Evolutionary conservation across 2,888 invertebrate species (phyloP).

Genomic region (Machimus rusticus): DNA sequence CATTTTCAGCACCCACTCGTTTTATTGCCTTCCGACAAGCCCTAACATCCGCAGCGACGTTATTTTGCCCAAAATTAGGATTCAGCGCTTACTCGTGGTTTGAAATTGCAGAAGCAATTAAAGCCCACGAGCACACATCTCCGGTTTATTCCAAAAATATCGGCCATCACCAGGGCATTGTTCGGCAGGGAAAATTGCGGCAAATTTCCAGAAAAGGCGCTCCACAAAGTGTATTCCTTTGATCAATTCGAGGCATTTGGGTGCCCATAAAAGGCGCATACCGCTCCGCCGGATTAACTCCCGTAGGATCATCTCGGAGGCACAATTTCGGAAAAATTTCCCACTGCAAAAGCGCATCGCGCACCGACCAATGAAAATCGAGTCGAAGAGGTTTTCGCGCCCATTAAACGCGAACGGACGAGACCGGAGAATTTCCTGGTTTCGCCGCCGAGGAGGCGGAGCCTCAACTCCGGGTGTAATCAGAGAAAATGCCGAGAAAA

Average conservation of each 20-base stretch:
- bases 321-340: neutral
- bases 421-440: neutral
- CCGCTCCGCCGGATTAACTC: neutral
- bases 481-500: neutral
- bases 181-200: neutral
- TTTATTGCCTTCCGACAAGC: neutral
- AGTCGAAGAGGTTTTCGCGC: neutral
- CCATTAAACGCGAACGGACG: neutral
- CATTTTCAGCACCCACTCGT: neutral
- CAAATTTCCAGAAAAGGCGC: neutral
- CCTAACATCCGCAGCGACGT: neutral
- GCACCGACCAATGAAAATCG: neutral
- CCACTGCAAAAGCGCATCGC: neutral
- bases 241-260: neutral
- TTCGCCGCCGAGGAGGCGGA: neutral
- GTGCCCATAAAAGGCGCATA: neutral
- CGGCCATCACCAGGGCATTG: neutral
- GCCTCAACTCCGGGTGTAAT: neutral
- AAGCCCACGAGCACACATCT: neutral
- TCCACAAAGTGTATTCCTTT: neutral
- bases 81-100: neutral
- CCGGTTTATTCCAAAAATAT: neutral
- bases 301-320: neutral
- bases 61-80: neutral
- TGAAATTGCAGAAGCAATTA: neutral